These are phyloP conservation scores for Laothoe populi DNA, from an alignment of 2,888 invertebrate species.

Conservation along the genomic window DNA sequence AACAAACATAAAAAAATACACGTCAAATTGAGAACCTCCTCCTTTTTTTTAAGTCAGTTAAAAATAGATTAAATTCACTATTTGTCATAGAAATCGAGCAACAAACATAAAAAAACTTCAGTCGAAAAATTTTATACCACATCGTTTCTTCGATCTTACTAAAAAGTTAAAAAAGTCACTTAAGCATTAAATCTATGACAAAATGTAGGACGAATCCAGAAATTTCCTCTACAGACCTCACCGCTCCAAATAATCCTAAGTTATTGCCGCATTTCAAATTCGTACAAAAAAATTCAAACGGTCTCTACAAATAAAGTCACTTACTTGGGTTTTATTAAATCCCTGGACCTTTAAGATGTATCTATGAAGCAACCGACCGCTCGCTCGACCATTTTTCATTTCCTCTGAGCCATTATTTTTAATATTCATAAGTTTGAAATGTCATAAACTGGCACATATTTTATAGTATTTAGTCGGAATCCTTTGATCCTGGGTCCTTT, in stretches of 20 bases:
- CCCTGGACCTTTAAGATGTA: constrained; percentile 3
- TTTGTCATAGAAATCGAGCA: too few species aligned
- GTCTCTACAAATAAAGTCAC: not conserved
- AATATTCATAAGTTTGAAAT: not conserved
- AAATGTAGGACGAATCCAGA: not conserved
- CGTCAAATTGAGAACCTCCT: too few species aligned
- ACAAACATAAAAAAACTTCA: too few species aligned
- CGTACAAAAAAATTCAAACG: not conserved
- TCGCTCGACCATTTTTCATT: constrained; percentile 3
- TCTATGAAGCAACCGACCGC: not conserved
- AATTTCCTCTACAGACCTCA: not conserved
- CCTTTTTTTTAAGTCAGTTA: too few species aligned
- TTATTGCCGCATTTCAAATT: constrained; percentile 16
- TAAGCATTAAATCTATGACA: too few species aligned
- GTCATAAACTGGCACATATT: not conserved
- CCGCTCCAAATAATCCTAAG: constrained; percentile 8
- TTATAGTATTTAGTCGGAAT: not conserved
- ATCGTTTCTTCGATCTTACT: too few species aligned
- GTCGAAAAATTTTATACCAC: too few species aligned
- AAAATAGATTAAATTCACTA: too few species aligned
- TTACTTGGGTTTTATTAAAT: not conserved
- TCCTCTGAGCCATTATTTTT: not conserved
- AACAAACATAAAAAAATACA: too few species aligned
- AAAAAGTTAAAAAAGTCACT: not conserved
- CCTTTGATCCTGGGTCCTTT: too few species aligned